Conservation (phyloP, 2,888 invertebrate genomes). For the Arrhopalites spinosus region DNA sequence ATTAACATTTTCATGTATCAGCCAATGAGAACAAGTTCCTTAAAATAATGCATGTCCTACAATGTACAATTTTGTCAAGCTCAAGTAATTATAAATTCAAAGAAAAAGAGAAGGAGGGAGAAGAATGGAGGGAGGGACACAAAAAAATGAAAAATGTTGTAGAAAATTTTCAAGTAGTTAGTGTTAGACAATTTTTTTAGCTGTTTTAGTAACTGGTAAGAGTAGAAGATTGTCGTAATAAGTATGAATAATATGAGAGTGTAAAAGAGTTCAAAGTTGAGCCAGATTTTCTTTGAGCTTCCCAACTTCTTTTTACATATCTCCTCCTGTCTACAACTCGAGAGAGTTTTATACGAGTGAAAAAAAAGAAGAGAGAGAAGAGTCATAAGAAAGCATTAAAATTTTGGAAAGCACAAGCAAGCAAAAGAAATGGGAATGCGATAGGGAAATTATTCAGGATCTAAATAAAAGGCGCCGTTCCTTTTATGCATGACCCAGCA, state of each 20-base stretch:
- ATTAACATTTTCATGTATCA: no score
- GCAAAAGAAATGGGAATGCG: background rate
- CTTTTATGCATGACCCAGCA: conserved; percentile 11
- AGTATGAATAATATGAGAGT: conserved; percentile 13
- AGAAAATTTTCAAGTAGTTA: no score
- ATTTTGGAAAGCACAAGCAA: conserved; percentile 15
- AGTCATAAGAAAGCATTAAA: conserved; percentile 28
- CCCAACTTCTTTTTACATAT: conserved; percentile 15
- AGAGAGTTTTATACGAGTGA: no score
- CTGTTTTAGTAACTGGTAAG: no score
- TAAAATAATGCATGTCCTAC: no score
- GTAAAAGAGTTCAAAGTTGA: conserved; percentile 19
- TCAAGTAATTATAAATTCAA: no score
- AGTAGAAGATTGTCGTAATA: background rate
- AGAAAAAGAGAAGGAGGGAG: no score
- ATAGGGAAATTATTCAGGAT: conserved; percentile 22
- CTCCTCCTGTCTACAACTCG: background rate
- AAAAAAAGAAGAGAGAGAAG: background rate
- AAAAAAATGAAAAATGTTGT: no score
- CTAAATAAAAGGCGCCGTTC: conserved; percentile 26
- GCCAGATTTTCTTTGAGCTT: conserved; percentile 12
- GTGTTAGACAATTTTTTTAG: no score
- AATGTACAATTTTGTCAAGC: no score
- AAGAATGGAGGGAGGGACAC: no score
- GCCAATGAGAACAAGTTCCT: no score